phyloP scores from a whole-genome alignment of 2,797 vertebrate genomes.

The Cercopithecus petaurista region DNA sequence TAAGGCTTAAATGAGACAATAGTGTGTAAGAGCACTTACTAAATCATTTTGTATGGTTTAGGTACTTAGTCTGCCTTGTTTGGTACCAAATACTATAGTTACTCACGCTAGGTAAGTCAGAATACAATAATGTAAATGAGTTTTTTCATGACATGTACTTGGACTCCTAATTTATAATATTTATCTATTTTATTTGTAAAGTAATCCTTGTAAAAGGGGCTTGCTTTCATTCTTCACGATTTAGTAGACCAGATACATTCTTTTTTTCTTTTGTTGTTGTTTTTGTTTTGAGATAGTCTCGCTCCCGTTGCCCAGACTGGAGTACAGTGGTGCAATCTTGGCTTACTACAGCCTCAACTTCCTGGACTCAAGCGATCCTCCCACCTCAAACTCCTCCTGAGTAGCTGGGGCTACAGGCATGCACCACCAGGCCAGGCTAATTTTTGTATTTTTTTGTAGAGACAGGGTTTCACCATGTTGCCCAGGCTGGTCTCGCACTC shows the following conservation, averaged over 20 bases:
- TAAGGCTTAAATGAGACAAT: slow-evolving; percentile 10
- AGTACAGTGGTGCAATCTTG: too few relatives aligned
- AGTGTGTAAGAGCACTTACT: neutral
- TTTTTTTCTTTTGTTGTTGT: too few relatives aligned
- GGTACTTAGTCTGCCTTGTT: neutral
- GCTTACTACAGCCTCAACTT: too few relatives aligned
- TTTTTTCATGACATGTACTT: neutral
- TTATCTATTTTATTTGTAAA: slow-evolving; percentile 24
- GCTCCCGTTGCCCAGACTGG: too few relatives aligned
- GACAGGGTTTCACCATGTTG: too few relatives aligned
- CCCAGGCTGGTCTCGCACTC: too few relatives aligned
- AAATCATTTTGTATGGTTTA: neutral
- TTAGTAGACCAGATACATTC: neutral
- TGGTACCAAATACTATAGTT: slow-evolving; percentile 11
- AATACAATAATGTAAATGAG: neutral
- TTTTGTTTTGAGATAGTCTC: too few relatives aligned
- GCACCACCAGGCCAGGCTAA: too few relatives aligned
- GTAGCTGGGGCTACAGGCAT: too few relatives aligned
- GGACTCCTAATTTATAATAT: neutral
- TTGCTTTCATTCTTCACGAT: slow-evolving; percentile 6
- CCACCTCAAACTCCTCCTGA: too few relatives aligned
- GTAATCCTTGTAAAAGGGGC: neutral
- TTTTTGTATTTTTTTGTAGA: too few relatives aligned
- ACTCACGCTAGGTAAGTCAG: neutral
- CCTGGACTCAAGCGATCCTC: too few relatives aligned